These are phyloP conservation scores for Vireo altiloquus DNA, from an alignment of 2,113 vertebrate genomes.

Conservation along the genomic window DNA sequence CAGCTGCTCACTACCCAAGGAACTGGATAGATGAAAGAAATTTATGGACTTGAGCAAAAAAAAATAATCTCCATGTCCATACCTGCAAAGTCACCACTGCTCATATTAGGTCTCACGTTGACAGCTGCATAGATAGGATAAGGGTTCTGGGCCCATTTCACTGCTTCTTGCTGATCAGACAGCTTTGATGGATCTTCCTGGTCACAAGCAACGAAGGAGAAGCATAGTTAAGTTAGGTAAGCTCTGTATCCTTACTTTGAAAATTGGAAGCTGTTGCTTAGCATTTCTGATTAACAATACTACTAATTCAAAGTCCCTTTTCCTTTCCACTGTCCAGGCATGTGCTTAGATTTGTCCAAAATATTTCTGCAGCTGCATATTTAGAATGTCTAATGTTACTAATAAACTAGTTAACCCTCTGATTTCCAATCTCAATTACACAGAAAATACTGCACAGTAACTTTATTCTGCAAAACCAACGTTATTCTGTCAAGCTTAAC, in stretches of 20 bases:
- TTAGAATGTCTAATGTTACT: not conserved
- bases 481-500: not conserved
- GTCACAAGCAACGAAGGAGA: not conserved
- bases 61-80: not conserved
- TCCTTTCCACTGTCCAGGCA: not conserved
- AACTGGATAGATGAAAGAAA: not conserved
- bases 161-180: constrained; percentile 75
- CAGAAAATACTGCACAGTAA: not conserved
- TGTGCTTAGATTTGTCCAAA: not conserved
- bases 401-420: not conserved
- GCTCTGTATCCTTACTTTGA: not conserved
- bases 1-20: not conserved
- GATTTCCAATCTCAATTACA: not conserved
- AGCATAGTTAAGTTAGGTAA: not conserved
- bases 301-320: not conserved
- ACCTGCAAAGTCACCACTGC: constrained; percentile 75
- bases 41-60: not conserved
- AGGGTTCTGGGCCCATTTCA: constrained; percentile 76
- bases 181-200: constrained; percentile 75
- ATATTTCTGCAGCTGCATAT: not conserved
- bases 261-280: not conserved
- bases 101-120: constrained; percentile 69
- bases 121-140: constrained; percentile 78
- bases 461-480: not conserved
- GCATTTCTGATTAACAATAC: not conserved